Base-by-base conservation (phyloP, 2,113 vertebrate genomes). In the Chroicocephalus ridibundus region DNA sequence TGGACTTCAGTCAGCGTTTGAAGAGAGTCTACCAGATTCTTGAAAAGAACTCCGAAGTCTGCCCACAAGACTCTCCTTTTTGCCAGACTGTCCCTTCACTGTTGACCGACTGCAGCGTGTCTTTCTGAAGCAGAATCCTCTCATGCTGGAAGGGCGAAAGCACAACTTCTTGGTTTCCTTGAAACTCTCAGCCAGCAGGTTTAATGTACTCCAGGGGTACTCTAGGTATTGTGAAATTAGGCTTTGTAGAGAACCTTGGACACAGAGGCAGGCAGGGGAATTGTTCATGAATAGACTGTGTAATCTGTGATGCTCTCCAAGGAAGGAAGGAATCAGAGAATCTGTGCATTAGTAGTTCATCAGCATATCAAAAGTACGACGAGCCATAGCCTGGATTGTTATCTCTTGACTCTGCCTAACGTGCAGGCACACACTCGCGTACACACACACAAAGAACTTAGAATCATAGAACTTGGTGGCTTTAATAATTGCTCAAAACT, bases 391-490 rank as follows among this genome's bases (percentile, higher is more conserved):
- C 44, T 82, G 84, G 69, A 5, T 71, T 66, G 7, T 82, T 46
- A 5, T 55, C 26, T 70, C 34, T 49, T 34, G 40, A 6, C 13
- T 47, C 24, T 74, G 17, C 54, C 49, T 34, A 5, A 24, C 0
- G 0, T 32, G 49, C 55, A 72, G 36, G 32, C 27, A 13, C 26
- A 32, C 11, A 2, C 46, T 52, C 22, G 4, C 22, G 47, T 49
- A 32, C 8, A 7, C 2, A 5, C 13, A 15, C 34, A 8, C 25
- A 38, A 15, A 66, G 38, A 36, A 3, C 21, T 49, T 22, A 49
- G 47, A 49, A 22, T 49, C 47, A 22, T 22, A 66, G 38, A 36
- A 3, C 0, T 0, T 11, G 82, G 52, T 62, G 64, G 49, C n/a
- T 82, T 94, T 62, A 6, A 5, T 14, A 55, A 55, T 10, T 57